Evolutionary conservation across 2,888 invertebrate genomes (phyloP).

Genomic region (Andricus curvator): DNA sequence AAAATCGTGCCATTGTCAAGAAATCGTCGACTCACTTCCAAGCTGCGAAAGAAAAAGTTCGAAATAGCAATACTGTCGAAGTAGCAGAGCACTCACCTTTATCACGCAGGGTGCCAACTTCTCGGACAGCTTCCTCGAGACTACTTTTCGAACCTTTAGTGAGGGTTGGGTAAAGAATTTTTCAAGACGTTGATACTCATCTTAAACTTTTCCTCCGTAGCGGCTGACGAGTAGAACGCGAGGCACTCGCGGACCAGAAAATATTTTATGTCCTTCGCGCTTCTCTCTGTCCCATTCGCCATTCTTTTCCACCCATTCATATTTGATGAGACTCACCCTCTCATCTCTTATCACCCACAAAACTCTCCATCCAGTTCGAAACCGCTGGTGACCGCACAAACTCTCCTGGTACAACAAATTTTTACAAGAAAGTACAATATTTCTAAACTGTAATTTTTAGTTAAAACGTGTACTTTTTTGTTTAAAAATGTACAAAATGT

Average conservation of each 20-base stretch:
- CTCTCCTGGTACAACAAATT: no score
- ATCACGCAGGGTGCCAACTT: constrained; percentile 41
- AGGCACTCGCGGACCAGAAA: constrained; percentile 63
- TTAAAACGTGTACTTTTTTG: no score
- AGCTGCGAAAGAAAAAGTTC: constrained; percentile 16
- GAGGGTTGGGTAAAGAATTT: constrained; percentile 44
- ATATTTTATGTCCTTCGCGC: constrained; percentile 64
- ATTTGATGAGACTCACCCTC: constrained; percentile 63
- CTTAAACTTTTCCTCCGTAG: constrained; percentile 56
- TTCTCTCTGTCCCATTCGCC: constrained; percentile 54
- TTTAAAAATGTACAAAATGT: no score
- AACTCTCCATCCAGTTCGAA: constrained; percentile 32
- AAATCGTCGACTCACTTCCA: constrained; percentile 40
- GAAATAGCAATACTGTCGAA: constrained; percentile 30
- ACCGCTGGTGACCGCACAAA: constrained; percentile 31
- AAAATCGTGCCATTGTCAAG: constrained; percentile 35
- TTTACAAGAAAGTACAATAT: no score
- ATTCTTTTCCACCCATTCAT: constrained; percentile 65
- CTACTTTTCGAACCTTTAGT: constrained; percentile 14
- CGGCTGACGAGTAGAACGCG: constrained; percentile 50
- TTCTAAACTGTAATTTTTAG: no score
- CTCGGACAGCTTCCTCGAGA: constrained; percentile 17
- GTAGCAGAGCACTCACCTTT: constrained; percentile 38
- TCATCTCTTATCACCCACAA: constrained; percentile 1
- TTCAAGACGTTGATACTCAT: constrained; percentile 58